phyloP scores from a whole-genome alignment of 1,140 invertebrate species.

The Oedothorax gibbosus region DNA sequence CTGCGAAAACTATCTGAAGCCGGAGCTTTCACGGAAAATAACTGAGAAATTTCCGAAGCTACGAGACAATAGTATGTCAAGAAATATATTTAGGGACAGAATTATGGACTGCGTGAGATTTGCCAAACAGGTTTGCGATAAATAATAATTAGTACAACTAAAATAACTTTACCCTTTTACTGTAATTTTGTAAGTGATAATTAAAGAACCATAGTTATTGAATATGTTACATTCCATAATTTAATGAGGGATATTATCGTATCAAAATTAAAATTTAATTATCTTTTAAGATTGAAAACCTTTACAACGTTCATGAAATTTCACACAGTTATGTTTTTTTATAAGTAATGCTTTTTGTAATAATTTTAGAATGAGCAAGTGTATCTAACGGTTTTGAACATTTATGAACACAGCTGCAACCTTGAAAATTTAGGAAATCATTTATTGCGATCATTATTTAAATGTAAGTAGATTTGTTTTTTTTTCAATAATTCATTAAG shows the following conservation, averaged over 20 bases:
- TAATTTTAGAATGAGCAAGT: slow-evolving; percentile 65
- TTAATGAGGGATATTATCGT: too few relatives aligned
- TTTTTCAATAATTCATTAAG: background rate
- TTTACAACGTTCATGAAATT: too few relatives aligned
- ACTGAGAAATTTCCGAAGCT: slow-evolving; percentile 66
- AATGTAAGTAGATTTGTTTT: slow-evolving; percentile 65
- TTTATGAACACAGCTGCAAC: slow-evolving; percentile 66
- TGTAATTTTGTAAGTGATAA: too few relatives aligned
- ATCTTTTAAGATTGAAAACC: too few relatives aligned
- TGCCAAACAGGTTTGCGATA: slow-evolving; percentile 63
- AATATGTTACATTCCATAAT: too few relatives aligned
- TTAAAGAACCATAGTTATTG: too few relatives aligned
- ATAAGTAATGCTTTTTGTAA: too few relatives aligned
- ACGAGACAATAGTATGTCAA: slow-evolving; percentile 63
- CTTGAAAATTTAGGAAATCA: slow-evolving; percentile 69
- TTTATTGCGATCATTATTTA: slow-evolving; percentile 69
- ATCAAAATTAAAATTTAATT: too few relatives aligned
- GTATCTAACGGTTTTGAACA: slow-evolving; percentile 69
- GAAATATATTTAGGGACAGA: slow-evolving; percentile 67
- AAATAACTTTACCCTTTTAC: too few relatives aligned
- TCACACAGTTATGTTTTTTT: too few relatives aligned
- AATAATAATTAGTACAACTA: too few relatives aligned
- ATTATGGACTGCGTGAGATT: slow-evolving; percentile 68
- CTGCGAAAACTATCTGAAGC: slow-evolving; percentile 68
- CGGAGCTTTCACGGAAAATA: slow-evolving; percentile 68